These are phyloP conservation scores for Falco peregrinus DNA, from an alignment of 2,797 vertebrate genomes.

Conservation along the genomic window DNA sequence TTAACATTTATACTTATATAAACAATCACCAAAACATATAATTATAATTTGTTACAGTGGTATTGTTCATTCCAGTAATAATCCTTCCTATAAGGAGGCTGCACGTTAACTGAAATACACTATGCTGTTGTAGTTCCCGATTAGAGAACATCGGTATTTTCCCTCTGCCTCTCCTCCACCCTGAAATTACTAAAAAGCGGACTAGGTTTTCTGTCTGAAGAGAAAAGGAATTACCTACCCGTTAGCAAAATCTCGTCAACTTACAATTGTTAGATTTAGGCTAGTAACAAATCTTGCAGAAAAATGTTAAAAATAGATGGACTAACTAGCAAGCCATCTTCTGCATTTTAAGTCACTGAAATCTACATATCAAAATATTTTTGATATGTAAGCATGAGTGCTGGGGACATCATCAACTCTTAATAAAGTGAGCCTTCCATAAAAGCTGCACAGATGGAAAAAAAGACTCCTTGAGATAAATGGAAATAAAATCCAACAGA, in stretches of 20 bases:
- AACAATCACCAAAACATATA: constrained; percentile 11
- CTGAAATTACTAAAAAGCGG: background rate
- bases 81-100: constrained; percentile 25
- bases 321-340: constrained; percentile 17
- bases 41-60: constrained; percentile 18
- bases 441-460: background rate
- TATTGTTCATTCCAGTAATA: constrained; percentile 17
- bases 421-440: background rate
- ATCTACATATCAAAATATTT: background rate
- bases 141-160: background rate
- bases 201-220: background rate
- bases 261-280: background rate
- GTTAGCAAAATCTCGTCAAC: background rate
- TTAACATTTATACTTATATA: constrained; percentile 24
- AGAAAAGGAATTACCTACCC: background rate
- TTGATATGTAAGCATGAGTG: background rate
- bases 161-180: background rate
- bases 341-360: background rate
- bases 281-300: background rate
- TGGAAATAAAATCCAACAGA: background rate
- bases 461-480: background rate
- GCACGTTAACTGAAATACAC: background rate
- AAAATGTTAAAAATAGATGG: constrained; percentile 1
- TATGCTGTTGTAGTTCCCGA: background rate
- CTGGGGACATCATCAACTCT: background rate